Conservation (phyloP, 2,113 vertebrate genomes). For the Malurus melanocephalus region DNA sequence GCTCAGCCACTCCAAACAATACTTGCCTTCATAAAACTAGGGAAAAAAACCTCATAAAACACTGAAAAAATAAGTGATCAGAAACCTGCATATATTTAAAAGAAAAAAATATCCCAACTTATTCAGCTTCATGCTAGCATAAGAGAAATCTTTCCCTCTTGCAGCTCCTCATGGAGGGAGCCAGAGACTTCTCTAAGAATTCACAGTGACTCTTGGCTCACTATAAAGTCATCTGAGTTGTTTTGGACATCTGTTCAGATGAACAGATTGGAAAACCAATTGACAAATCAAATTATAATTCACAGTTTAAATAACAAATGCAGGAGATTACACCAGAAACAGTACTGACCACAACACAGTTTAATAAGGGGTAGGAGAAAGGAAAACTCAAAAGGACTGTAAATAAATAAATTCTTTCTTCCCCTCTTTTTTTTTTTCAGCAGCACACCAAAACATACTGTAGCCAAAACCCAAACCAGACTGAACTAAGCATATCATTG, state of each 20-base stretch:
- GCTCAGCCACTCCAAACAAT: background rate
- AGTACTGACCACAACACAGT: background rate
- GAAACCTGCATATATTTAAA: background rate
- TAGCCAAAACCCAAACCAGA: constrained; percentile 31
- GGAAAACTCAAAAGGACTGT: background rate
- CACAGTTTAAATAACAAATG: background rate
- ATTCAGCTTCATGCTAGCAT: background rate
- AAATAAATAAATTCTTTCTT: background rate
- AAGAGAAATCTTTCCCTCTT: background rate
- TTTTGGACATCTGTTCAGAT: background rate
- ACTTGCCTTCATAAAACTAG: background rate
- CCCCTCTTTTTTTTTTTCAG: background rate
- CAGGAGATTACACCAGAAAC: background rate
- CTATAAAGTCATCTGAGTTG: background rate
- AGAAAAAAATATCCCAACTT: background rate
- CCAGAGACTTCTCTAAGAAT: background rate
- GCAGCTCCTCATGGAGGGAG: background rate
- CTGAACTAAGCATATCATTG: background rate
- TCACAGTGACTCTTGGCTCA: constrained; percentile 2
- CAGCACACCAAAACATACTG: background rate
- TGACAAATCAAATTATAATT: background rate
- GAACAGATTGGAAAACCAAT: background rate
- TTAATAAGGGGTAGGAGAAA: background rate
- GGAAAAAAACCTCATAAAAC: background rate
- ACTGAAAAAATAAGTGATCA: background rate